Base-by-base conservation (phyloP, 1,140 invertebrate genomes). In the Limonius californicus region DNA sequence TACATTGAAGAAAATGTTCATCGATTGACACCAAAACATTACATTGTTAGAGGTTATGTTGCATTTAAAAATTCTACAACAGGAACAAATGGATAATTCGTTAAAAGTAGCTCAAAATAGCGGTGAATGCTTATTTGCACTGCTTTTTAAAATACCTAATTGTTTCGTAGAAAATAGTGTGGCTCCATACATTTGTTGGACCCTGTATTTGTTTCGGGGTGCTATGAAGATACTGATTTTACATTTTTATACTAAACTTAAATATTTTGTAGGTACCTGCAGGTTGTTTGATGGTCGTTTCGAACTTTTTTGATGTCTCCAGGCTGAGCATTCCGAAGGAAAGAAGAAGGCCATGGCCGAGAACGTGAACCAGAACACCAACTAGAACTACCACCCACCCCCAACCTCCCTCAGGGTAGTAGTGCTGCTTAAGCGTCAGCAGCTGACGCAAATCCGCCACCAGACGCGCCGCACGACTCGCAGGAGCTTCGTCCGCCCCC, bases 351-450 rank as follows among this genome's bases (percentile, higher is more conserved):
- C 87, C 88, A 59, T 87, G 84, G 7, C 82, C 79, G 12, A 89
- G 69, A 9, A 86, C 73, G 66, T 88, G 83, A 1, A 87, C 83
- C 1, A 84, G 61, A 2, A 87, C 72, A n/a, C 81, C 83, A 21
- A 82, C 82, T 1, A 81, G 70, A 0, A 86, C 72, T 16, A 89
- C 81, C 8, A 88, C 77, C 86, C 87, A 90, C 8, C 88, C 87
- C 88, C 88, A 90, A 0, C 86, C 86, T 14, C 87, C 87, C 69
- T 90, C 88, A 0, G 87, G 87, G 65, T 89, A 90, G 68, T 88
- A 89, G 65, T 90, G 86, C 67, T 87, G 84, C 58, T 82, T 84
- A 2, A 88, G 76, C 1, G 86, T 87, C 19, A 83, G 76, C 59
- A 84, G 64, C 64, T 84, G 82, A 23, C 79, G 73, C n/a, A 83